phyloP scores from a whole-genome alignment of 2,797 vertebrate species.

The Aulostomus chinensis region DNA sequence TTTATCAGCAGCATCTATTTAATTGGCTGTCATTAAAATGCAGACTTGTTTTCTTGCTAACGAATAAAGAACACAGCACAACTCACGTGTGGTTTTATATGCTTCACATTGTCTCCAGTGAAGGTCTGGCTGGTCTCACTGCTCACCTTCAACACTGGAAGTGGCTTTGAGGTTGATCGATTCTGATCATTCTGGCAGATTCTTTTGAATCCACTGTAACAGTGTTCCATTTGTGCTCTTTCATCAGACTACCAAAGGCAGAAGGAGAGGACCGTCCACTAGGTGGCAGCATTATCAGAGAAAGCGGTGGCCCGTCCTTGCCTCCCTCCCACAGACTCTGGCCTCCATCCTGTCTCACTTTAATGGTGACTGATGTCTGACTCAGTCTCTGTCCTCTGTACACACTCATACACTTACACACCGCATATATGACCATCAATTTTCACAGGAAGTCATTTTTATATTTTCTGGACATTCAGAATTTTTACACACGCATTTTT shows the following conservation, averaged over 20 bases:
- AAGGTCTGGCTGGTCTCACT: too few relatives aligned
- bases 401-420: constrained; percentile 11
- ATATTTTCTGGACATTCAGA: background rate
- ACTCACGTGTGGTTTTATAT: too few relatives aligned
- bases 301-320: constrained; percentile 20
- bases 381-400: constrained; percentile 12
- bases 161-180: too few relatives aligned
- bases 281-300: constrained; percentile 67
- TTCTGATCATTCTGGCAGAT: too few relatives aligned
- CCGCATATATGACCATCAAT: too few relatives aligned
- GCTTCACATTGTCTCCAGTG: too few relatives aligned
- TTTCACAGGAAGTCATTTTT: constrained; percentile 1
- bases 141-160: too few relatives aligned
- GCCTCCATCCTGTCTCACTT: constrained; percentile 35
- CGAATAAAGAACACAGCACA: too few relatives aligned
- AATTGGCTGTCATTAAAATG: too few relatives aligned
- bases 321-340: constrained; percentile 44
- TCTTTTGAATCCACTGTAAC: too few relatives aligned
- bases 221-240: constrained; percentile 9
- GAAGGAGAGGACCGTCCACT: constrained; percentile 97
- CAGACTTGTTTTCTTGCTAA: too few relatives aligned
- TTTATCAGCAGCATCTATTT: too few relatives aligned
- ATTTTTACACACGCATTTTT: background rate
- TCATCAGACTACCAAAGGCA: constrained; percentile 93
- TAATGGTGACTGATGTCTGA: constrained; percentile 40